Evolutionary conservation across 2,888 invertebrate species (phyloP), one percentile per base, ranked within the genome.

Genomic region (Andrena minutula): DNA sequence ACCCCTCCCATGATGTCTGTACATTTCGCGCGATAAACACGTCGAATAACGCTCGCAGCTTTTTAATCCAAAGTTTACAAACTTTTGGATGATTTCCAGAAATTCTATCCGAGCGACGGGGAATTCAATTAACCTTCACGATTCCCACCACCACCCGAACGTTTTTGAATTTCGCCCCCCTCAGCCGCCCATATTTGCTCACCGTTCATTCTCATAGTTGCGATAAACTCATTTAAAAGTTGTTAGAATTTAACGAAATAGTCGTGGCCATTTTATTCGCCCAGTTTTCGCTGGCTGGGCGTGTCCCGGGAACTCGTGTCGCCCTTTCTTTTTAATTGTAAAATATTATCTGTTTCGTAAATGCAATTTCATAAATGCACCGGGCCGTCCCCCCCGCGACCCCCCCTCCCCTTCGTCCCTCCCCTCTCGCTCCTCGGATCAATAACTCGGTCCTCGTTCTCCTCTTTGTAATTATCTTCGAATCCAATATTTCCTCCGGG

Each of bases 341-440:
- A 80, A 80, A 79, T 71, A 78, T 80, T 78, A 80, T 80, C 61
- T 41, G 72, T 72, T 78, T 71, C 71, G 71, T 78, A 72, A 80
- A 78, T 78, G 79, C 61, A 80, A 80, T 78, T 80, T 72, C 79
- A 80, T 78, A 80, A 80, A 80, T 80, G 79, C 78, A 78, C 61
- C 65, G 63, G 63, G 10, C 60, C 12, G 12, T n/a, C n/a, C 35
- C n/a, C 41, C 16, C 58, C 6, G 32, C 32, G 8, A 7, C 8
- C 7, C n/a, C n/a, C 12, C 26, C 47, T 26, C 26, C 26, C 2
- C 26, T 2, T 2, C 26, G 26, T 23, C 10, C 23, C 4, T 35
- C 49, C 66, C 32, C 23, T 56, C 5, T 58, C 49, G 41, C 79
- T 66, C 47, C 61, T 68, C 72, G 79, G 79, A 80, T 80, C 79